phyloP scores from a whole-genome alignment of 2,888 invertebrate genomes.

The Panzeria rudis region DNA sequence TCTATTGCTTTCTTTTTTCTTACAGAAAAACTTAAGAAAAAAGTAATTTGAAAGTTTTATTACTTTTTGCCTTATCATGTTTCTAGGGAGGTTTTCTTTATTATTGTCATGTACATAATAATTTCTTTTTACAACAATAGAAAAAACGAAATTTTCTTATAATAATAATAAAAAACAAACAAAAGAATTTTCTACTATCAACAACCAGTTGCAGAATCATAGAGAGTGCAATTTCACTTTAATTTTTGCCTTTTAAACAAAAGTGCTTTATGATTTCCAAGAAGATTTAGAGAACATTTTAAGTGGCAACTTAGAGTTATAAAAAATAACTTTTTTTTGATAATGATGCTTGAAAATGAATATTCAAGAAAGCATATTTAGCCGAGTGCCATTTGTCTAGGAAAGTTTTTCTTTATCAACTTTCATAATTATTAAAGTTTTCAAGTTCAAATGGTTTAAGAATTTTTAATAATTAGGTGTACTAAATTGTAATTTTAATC shows the following conservation, averaged over 20 bases:
- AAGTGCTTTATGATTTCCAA: slow-evolving; percentile 29
- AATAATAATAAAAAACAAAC: slow-evolving; percentile 20
- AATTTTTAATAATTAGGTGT: background rate
- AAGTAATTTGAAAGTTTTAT: slow-evolving; percentile 76
- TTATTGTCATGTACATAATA: slow-evolving; percentile 71
- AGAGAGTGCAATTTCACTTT: slow-evolving; percentile 40
- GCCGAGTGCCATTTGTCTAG: slow-evolving; percentile 6
- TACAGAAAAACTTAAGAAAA: slow-evolving; percentile 61
- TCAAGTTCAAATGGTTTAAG: background rate
- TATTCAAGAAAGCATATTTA: background rate
- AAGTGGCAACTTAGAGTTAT: slow-evolving; percentile 13
- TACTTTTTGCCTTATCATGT: slow-evolving; percentile 74
- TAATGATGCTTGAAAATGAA: background rate
- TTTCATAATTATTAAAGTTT: slow-evolving; percentile 10
- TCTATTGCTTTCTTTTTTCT: slow-evolving; percentile 43
- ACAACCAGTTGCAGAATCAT: slow-evolving; percentile 60
- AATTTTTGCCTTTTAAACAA: slow-evolving; percentile 32
- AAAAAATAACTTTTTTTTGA: background rate
- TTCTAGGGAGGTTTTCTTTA: slow-evolving; percentile 72
- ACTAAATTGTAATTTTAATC: no score
- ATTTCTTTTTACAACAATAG: slow-evolving; percentile 63
- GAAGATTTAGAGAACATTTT: slow-evolving; percentile 20
- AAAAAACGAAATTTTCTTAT: slow-evolving; percentile 44
- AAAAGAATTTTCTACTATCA: slow-evolving; percentile 26
- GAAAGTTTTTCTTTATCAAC: background rate